Conservation (phyloP, 1,140 invertebrate species). For the Drosophila arizonae region DNA sequence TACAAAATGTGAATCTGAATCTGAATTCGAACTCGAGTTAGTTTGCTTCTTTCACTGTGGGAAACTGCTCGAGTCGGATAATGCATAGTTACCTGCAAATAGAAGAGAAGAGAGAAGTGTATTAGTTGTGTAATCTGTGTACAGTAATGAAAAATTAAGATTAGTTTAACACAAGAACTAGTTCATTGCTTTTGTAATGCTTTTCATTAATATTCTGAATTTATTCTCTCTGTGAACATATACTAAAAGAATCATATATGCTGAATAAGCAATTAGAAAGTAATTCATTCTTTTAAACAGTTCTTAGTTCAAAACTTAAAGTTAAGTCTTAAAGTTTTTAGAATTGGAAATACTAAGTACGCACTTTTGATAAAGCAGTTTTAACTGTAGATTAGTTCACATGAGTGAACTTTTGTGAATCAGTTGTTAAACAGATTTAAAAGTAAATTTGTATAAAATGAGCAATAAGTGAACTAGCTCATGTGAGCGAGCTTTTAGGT, state of each 20-base stretch:
- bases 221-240: no score
- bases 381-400: neutral
- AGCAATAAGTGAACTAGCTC: no score
- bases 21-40: neutral
- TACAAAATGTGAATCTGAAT: constrained; percentile 17
- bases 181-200: no score
- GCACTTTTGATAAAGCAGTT: no score
- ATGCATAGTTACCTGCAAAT: constrained; percentile 63
- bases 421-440: no score
- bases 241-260: no score
- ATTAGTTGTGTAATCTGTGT: constrained; percentile 7
- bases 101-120: constrained; percentile 10
- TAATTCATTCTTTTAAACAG: no score
- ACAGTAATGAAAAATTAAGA: neutral
- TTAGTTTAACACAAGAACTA: neutral
- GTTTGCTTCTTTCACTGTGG: constrained; percentile 12
- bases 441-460: no score
- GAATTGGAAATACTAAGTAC: no score
- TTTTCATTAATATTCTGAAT: no score
- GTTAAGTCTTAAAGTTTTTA: neutral
- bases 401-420: neutral
- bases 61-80: constrained; percentile 12
- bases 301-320: no score
- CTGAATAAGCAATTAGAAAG: neutral
- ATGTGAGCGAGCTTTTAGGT: no score